Evolutionary conservation across 2,888 invertebrate species (phyloP), one percentile per base, ranked within the genome.

Genomic region (Zelleria hepariella): DNA sequence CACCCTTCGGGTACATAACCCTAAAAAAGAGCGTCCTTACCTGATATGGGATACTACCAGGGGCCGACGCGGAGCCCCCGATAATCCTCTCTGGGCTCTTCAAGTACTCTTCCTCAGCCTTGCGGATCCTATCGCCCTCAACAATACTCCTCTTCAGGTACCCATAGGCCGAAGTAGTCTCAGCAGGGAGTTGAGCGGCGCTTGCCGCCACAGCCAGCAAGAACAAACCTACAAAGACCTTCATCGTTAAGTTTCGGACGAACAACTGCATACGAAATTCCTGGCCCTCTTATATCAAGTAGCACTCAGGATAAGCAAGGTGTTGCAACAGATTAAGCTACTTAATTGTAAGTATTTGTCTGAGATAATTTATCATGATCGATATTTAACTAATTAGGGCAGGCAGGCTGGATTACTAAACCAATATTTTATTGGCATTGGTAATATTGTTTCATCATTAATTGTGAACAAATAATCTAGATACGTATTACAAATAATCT

Each of bases 61-160:
- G 62, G 6, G 67, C 66, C 2, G 71, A 69, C 1, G 65, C 54
- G 7, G 71, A 68, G 21, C 77, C 77, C 8, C 77, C 76, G 27
- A 67, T 67, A 32, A 77, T 67, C 59, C 70, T 68, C 15, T 54
- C 27, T 49, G 65, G 65, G 20, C 58, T 63, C 20, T 58, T 60
- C 15, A 68, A 62, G 57, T 65, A 65, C 60, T 67, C 67, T 60
- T 63, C 65, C 68, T 78, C 77, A 18, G 67, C 52, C 57, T 67
- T 64, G 55, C 63, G 67, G 54, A 77, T 71, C 61, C 64, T 71
- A 1, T 62, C 62, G n/a, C 75, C 74, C 66, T 69, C 67, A 42
- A 68, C 68, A 58, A 75, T 70, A 61, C 77, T 74, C 53, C 60
- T 72, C 54, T 62, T 63, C 56, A 73, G 59, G 63, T 77, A 77